Conservation (phyloP, 2,888 invertebrate species). For the Stenchaetothrips biformis region DNA sequence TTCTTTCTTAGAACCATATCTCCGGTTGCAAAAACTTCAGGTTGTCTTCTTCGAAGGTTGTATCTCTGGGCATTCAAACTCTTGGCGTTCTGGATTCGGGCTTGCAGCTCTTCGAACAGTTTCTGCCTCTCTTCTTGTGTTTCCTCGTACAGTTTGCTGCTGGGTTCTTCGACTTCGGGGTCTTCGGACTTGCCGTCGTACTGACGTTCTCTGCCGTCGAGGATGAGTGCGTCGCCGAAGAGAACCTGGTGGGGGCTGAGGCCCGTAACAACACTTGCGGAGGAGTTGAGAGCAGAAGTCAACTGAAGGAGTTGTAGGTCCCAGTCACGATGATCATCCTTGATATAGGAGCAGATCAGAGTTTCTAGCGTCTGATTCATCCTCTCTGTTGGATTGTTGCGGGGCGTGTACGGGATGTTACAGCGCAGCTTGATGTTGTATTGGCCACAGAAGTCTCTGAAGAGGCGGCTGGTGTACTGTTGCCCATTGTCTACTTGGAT, state of each 20-base stretch:
- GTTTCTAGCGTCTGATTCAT: background rate
- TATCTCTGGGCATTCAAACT: background rate
- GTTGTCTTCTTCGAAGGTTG: background rate
- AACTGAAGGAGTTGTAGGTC: background rate
- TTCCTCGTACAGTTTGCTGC: background rate
- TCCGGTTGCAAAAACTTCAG: background rate
- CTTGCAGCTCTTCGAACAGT: background rate
- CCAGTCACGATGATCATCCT: background rate
- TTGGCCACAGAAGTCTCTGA: too few relatives aligned
- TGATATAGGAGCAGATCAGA: background rate
- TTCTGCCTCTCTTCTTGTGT: slow-evolving; percentile 1
- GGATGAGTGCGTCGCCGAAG: background rate
- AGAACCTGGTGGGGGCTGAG: background rate
- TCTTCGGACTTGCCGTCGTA: background rate
- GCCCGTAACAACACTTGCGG: background rate
- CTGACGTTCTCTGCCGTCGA: background rate
- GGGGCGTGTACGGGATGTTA: background rate
- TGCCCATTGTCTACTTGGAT: too few relatives aligned
- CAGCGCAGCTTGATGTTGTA: too few relatives aligned
- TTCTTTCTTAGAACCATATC: background rate
- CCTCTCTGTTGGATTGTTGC: background rate
- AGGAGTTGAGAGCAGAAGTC: background rate
- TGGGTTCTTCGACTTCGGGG: background rate
- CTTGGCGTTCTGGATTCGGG: background rate
- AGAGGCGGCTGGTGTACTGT: too few relatives aligned